Conservation (phyloP, 2,888 invertebrate genomes). For the Dexiosoma caninum region DNA sequence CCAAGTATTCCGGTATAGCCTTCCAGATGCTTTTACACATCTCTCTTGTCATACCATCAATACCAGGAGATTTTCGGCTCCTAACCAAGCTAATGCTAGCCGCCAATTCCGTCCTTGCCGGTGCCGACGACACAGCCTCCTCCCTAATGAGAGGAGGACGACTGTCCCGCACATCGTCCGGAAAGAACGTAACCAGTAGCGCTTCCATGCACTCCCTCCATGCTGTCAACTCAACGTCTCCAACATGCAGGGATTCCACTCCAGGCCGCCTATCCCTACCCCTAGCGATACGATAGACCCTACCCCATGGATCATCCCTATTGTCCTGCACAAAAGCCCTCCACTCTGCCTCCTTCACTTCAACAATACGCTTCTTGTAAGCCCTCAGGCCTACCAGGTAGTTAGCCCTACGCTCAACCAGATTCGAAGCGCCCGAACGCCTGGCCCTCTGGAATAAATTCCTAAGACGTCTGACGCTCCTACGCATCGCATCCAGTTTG, state of each 20-base stretch:
- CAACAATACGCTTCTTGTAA: background rate
- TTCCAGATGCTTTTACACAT: background rate
- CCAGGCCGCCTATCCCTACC: background rate
- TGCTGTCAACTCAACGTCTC: background rate
- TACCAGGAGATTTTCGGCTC: slow-evolving; percentile 3
- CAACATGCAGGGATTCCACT: background rate
- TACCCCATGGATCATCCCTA: background rate
- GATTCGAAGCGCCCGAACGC: background rate
- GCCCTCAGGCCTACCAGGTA: background rate
- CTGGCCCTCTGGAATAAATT: background rate
- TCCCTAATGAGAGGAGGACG: no score
- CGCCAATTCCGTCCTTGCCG: background rate
- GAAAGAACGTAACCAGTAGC: background rate
- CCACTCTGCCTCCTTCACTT: background rate
- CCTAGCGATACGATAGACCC: slow-evolving; percentile 4
- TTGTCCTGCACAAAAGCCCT: background rate
- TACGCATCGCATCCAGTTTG: no score
- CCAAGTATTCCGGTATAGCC: slow-evolving; percentile 37
- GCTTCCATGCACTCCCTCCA: background rate
- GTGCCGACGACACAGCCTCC: no score
- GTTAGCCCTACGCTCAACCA: background rate
- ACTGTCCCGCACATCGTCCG: background rate
- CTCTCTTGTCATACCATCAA: slow-evolving; percentile 9
- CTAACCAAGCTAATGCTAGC: background rate
- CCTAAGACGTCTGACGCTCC: no score